Conservation (phyloP, 2,888 invertebrate genomes). For the Mesorhabditis belari region DNA sequence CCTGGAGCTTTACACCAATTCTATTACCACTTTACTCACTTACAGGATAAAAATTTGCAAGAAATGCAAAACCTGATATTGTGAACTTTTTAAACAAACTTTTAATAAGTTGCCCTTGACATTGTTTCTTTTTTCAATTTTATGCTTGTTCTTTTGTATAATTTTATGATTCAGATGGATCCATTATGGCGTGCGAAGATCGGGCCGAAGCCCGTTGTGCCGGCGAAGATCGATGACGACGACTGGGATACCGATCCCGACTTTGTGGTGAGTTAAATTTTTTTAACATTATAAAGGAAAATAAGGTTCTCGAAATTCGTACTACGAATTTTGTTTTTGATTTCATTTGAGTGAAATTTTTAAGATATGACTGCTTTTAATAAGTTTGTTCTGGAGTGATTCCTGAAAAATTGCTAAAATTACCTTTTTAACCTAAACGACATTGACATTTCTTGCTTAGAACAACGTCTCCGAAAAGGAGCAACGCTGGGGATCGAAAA, state of each 20-base stretch:
- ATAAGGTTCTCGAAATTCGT: too few species aligned
- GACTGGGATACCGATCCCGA: slow-evolving; percentile 50
- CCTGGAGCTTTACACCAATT: too few species aligned
- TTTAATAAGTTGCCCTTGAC: too few species aligned
- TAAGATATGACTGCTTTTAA: background rate
- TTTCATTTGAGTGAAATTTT: background rate
- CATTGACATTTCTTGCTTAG: slow-evolving; percentile 38
- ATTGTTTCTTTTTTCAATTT: background rate
- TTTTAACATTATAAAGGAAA: too few species aligned
- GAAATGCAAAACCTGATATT: too few species aligned
- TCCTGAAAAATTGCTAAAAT: background rate
- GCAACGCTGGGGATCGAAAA: slow-evolving; percentile 83
- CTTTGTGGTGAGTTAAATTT: slow-evolving; percentile 31
- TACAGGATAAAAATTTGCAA: too few species aligned
- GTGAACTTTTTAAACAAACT: too few species aligned
- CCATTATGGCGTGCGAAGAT: slow-evolving; percentile 17
- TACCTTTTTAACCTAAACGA: background rate
- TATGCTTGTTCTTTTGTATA: background rate
- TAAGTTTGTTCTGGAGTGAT: background rate
- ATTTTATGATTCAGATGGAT: background rate
- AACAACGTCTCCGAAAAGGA: slow-evolving; percentile 90
- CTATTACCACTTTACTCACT: too few species aligned
- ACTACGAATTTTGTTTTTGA: background rate
- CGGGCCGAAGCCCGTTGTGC: slow-evolving; percentile 13
- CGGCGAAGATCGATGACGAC: slow-evolving; percentile 3